Percentiles rank a stretch among this genome's conserved stretches.
Conservation (phyloP, 2,797 vertebrate genomes). For the Channallabes apus region DNA sequence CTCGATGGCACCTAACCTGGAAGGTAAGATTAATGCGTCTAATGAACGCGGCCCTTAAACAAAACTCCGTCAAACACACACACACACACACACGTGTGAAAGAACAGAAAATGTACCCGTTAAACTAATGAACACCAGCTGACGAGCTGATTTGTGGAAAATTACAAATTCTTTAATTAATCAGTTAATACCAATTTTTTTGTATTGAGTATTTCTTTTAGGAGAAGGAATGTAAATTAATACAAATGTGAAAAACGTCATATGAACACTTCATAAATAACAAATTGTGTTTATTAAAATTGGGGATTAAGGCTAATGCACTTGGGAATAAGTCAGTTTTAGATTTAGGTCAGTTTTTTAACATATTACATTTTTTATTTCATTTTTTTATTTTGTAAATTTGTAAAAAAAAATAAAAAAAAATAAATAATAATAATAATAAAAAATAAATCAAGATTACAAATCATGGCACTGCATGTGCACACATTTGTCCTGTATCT, state of each 20-base stretch:
- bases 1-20: constrained; percentile 89
- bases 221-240: neutral
- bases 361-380: neutral
- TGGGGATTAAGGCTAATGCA: neutral
- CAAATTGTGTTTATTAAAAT: neutral
- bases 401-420: no score
- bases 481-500: neutral
- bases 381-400: neutral
- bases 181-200: neutral
- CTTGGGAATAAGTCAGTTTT: neutral
- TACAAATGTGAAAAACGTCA: no score
- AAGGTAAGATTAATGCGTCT: constrained; percentile 89
- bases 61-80: constrained; percentile 64
- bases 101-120: neutral
- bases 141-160: neutral
- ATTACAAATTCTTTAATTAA: neutral
- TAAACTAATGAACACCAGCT: neutral
- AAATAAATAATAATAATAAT: no score
- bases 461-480: neutral
- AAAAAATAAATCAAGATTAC: neutral
- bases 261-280: neutral
- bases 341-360: no score
- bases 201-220: no score
- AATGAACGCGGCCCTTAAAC: constrained; percentile 86
- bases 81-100: neutral